These are phyloP conservation scores for Apocrypta bakeri DNA, from an alignment of 1,140 invertebrate species.

Conservation along the genomic window DNA sequence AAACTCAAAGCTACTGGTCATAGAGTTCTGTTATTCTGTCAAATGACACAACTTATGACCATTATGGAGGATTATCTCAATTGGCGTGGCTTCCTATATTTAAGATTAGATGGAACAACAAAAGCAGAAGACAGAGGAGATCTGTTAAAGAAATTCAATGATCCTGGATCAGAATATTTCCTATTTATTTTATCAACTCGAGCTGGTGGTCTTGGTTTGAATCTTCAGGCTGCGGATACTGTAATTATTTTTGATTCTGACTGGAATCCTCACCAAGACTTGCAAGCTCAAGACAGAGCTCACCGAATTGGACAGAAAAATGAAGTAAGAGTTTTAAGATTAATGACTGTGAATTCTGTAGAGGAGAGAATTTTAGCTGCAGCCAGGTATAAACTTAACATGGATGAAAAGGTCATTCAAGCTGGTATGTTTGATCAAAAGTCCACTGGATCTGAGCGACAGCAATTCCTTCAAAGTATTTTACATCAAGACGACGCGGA, in stretches of 20 bases:
- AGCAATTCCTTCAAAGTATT: slow-evolving; percentile 96
- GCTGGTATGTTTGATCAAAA: slow-evolving; percentile 99
- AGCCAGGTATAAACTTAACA: slow-evolving; percentile 94
- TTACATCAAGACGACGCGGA: slow-evolving; percentile 95
- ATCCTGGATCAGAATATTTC: slow-evolving; percentile 92
- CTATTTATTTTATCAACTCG: slow-evolving; percentile 97
- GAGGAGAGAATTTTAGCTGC: slow-evolving; percentile 98
- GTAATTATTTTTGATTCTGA: slow-evolving; percentile 99
- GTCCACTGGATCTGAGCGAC: slow-evolving; percentile 96
- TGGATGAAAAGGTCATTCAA: slow-evolving; percentile 99
- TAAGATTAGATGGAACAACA: slow-evolving; percentile 94
- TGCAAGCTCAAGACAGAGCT: slow-evolving; percentile 98
- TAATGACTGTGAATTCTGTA: slow-evolving; percentile 99
- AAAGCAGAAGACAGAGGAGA: slow-evolving; percentile 98
- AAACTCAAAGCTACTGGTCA: slow-evolving; percentile 95
- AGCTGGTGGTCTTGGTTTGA: slow-evolving; percentile 98
- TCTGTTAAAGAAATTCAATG: slow-evolving; percentile 94
- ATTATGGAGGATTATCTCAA: slow-evolving; percentile 99
- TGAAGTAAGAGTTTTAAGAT: slow-evolving; percentile 95
- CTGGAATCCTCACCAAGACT: slow-evolving; percentile 99
- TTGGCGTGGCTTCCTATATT: slow-evolving; percentile 86
- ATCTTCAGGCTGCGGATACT: slow-evolving; percentile 98
- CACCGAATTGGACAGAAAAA: slow-evolving; percentile 99
- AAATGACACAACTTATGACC: slow-evolving; percentile 99
- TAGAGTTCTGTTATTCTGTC: slow-evolving; percentile 97